Percentiles rank a stretch among this genome's conserved stretches.
These are phyloP conservation scores for Zaprionus lineosus DNA, from an alignment of 2,888 invertebrate species.

Conservation along the genomic window DNA sequence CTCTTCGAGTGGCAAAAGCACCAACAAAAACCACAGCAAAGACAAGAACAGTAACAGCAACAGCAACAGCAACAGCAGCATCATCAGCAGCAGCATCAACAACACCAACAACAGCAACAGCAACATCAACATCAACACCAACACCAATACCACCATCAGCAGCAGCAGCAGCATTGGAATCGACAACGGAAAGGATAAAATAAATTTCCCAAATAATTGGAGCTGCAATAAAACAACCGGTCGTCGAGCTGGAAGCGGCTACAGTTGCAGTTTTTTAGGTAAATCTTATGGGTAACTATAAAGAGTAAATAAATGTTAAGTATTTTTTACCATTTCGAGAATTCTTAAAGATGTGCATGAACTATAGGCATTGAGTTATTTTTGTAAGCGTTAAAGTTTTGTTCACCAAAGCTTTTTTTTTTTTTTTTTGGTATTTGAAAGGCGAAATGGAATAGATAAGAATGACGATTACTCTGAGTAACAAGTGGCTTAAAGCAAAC, in stretches of 20 bases:
- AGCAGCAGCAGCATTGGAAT: constrained; percentile 19
- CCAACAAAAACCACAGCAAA: constrained; percentile 46
- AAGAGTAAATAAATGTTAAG: constrained; percentile 28
- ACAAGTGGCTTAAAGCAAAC: no score
- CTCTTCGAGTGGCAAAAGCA: constrained; percentile 73
- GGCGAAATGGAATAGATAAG: no score
- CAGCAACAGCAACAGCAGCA: constrained; percentile 30
- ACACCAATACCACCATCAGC: constrained; percentile 26
- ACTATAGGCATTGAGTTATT: no score
- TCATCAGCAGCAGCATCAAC: constrained; percentile 29
- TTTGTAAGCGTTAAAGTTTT: no score
- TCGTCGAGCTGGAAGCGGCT: constrained; percentile 82
- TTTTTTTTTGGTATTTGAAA: no score
- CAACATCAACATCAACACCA: constrained; percentile 27
- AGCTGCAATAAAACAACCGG: constrained; percentile 82
- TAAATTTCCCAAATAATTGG: constrained; percentile 82
- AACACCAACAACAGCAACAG: constrained; percentile 50
- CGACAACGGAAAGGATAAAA: constrained; percentile 75
- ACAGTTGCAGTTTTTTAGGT: constrained; percentile 83
- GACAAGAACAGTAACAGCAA: constrained; percentile 23
- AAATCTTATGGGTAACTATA: constrained; percentile 51
- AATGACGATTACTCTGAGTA: no score
- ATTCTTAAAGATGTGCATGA: no score
- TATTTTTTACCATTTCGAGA: no score
- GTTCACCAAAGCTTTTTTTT: no score